phyloP scores from a whole-genome alignment of 2,113 vertebrate species.

The Tapirus terrestris region DNA sequence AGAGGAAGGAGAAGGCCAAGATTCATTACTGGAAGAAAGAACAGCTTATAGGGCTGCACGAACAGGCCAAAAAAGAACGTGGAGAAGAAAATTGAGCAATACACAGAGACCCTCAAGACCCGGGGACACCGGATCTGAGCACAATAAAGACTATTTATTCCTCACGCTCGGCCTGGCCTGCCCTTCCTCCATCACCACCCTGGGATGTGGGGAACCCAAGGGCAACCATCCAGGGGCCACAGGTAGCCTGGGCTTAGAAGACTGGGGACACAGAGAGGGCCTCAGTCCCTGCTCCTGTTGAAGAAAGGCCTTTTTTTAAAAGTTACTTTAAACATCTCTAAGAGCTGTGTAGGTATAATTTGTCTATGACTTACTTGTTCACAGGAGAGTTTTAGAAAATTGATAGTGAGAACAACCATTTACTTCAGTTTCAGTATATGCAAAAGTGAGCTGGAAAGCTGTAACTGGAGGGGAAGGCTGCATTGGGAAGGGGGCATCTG shows the following conservation, averaged over 20 bases:
- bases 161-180: neutral
- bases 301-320: neutral
- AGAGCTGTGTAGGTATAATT: neutral
- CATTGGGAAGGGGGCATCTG: neutral
- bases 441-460: neutral
- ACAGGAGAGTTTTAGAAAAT: neutral
- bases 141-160: accelerated
- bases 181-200: neutral
- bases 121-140: neutral
- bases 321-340: neutral
- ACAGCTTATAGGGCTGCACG: constrained; percentile 50
- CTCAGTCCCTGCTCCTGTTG: neutral
- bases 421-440: neutral
- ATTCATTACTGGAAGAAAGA: constrained; percentile 89
- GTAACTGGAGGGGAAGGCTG: neutral
- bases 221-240: neutral
- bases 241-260: neutral
- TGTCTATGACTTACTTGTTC: neutral
- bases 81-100: neutral
- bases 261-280: neutral
- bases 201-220: neutral
- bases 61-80: neutral
- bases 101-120: neutral
- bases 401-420: neutral
- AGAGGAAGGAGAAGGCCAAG: constrained; percentile 90